A percentile compares a stretch with the other conserved stretches of the same genome.
These are phyloP conservation scores for Mungos mungo DNA, from an alignment of 2,113 vertebrate genomes.

Conservation along the genomic window DNA sequence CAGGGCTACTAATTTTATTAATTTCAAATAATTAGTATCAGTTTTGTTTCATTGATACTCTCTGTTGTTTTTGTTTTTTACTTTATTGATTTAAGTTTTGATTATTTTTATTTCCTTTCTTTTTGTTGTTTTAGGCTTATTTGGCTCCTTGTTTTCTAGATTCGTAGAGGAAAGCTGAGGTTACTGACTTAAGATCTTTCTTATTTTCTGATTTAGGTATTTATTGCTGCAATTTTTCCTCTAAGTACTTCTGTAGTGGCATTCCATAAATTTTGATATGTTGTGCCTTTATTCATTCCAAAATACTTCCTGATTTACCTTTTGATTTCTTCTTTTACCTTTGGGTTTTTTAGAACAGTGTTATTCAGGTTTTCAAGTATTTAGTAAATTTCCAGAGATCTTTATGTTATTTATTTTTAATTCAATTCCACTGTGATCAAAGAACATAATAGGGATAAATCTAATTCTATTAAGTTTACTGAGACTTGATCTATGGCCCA, in stretches of 20 bases:
- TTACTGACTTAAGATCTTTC: neutral
- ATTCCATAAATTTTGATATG: neutral
- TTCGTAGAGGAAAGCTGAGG: neutral
- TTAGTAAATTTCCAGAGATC: neutral
- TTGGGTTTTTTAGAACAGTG: neutral
- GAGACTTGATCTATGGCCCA: neutral
- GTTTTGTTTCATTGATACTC: neutral
- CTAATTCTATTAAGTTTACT: neutral
- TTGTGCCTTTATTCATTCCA: neutral
- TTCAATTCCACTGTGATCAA: neutral
- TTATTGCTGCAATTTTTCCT: neutral
- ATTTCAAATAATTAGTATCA: neutral
- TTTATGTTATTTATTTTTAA: neutral
- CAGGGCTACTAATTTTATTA: neutral
- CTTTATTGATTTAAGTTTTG: neutral
- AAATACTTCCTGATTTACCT: neutral
- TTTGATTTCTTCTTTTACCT: neutral
- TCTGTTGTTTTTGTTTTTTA: neutral
- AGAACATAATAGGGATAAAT: neutral
- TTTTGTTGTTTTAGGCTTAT: neutral
- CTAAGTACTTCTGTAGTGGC: neutral
- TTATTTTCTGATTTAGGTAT: neutral
- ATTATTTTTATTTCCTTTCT: neutral
- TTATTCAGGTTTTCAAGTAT: neutral
- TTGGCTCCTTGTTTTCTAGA: neutral